Conservation (phyloP, 53 echinoderm and acorn worm species). For the Hippasteria phrygiana region DNA sequence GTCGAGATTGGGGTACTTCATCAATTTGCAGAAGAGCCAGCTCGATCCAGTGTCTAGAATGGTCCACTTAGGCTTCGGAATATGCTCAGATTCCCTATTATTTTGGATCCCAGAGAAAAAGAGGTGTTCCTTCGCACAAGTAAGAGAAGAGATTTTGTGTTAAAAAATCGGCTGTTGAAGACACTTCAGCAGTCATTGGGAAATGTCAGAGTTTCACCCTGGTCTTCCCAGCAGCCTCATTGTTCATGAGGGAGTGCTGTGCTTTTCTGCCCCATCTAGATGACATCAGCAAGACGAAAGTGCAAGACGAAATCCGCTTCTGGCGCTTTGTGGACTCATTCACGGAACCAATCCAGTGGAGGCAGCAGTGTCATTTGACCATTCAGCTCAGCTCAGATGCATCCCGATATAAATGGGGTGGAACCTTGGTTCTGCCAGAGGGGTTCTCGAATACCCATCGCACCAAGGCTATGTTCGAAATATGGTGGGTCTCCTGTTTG, state of each 20-base stretch:
- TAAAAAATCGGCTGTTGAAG: background rate
- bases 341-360: background rate
- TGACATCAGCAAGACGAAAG: background rate
- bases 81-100: background rate
- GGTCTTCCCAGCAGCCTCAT: no score
- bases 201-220: background rate
- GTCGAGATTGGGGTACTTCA: background rate
- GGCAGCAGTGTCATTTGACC: background rate
- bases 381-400: background rate
- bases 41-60: background rate
- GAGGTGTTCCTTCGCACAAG: background rate
- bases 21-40: background rate
- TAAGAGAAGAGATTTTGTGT: background rate
- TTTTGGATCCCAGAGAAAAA: background rate
- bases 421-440: background rate
- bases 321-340: background rate
- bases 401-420: background rate
- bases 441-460: background rate
- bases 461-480: background rate
- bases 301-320: background rate
- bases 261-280: background rate
- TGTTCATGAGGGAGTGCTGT: no score
- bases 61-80: background rate
- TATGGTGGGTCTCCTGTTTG: background rate
- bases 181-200: background rate